Conservation (phyloP, 2,888 invertebrate species). For the Hybos culiciformis region DNA sequence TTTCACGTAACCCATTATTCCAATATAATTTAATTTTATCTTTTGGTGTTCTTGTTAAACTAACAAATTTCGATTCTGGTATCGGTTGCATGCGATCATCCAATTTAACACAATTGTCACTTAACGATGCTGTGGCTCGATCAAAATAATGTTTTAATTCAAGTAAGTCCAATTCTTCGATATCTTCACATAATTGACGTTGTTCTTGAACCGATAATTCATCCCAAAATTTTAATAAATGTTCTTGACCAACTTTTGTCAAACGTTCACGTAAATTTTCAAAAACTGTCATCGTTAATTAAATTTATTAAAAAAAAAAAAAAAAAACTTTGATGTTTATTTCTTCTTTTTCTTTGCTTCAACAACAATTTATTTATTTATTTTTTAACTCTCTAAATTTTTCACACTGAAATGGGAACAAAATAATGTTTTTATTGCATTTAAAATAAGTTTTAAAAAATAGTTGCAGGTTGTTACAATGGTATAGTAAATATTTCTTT, state of each 20-base stretch:
- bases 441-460: too few species aligned
- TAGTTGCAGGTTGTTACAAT: too few species aligned
- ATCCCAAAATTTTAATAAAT: slow-evolving; percentile 70
- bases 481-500: too few species aligned
- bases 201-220: slow-evolving; percentile 50
- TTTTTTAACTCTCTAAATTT: too few species aligned
- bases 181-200: slow-evolving; percentile 41
- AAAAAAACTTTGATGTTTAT: too few species aligned
- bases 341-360: too few species aligned
- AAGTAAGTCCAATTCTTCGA: slow-evolving; percentile 53
- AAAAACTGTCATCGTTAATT: slow-evolving; percentile 44
- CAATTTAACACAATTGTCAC: slow-evolving; percentile 50
- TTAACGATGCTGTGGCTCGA: slow-evolving; percentile 45
- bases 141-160: slow-evolving; percentile 58
- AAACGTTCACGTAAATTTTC: slow-evolving; percentile 41
- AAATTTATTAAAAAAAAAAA: too few species aligned
- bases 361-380: too few species aligned
- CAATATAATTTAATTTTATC: slow-evolving; percentile 56
- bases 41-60: slow-evolving; percentile 49
- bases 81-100: slow-evolving; percentile 76
- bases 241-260: slow-evolving; percentile 57
- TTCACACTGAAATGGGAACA: too few species aligned
- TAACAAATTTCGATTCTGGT: slow-evolving; percentile 64
- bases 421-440: too few species aligned
- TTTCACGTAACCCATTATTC: slow-evolving; percentile 49